phyloP scores from a whole-genome alignment of 2,888 invertebrate genomes.

The Pilophorus perplexus region DNA sequence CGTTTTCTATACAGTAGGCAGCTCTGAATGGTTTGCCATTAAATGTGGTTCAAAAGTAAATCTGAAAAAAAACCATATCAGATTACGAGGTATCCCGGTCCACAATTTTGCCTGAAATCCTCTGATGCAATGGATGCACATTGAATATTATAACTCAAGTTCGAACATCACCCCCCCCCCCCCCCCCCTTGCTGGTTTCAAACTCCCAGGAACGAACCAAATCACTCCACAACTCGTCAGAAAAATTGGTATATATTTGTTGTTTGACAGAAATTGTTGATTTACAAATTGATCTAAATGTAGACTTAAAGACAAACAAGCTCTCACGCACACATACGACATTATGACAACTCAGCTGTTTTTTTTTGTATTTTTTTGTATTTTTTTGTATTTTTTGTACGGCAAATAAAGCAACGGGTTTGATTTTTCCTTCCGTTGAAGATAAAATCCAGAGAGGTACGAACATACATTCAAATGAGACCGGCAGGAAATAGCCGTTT shows the following conservation, averaged over 20 bases:
- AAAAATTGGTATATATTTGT: conserved; percentile 49
- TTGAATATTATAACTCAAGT: too few species aligned
- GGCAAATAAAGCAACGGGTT: conserved; percentile 43
- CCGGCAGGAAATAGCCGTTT: conserved; percentile 40
- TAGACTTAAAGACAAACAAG: conserved; percentile 48
- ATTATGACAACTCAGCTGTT: conserved; percentile 47
- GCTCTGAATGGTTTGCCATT: too few species aligned
- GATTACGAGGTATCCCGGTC: too few species aligned
- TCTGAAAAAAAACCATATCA: too few species aligned
- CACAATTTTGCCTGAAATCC: too few species aligned
- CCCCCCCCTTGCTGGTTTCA: too few species aligned
- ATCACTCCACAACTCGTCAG: too few species aligned
- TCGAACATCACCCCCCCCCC: too few species aligned
- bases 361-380: conserved; percentile 39
- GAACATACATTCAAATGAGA: conserved; percentile 44
- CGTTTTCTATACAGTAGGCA: too few species aligned
- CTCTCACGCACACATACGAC: conserved; percentile 47
- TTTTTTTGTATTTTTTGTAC: conserved; percentile 37
- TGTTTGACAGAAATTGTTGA: conserved; percentile 48
- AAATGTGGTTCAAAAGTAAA: too few species aligned
- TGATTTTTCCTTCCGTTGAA: conserved; percentile 39
- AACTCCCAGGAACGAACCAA: too few species aligned
- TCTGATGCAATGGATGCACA: too few species aligned
- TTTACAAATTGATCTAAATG: conserved; percentile 49
- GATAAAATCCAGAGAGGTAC: conserved; percentile 43